Percentiles rank a stretch among this genome's conserved stretches.
These are phyloP conservation scores for Phenganax stokvisi DNA, from an alignment of 92 coral and sea anemone species.

Conservation along the genomic window DNA sequence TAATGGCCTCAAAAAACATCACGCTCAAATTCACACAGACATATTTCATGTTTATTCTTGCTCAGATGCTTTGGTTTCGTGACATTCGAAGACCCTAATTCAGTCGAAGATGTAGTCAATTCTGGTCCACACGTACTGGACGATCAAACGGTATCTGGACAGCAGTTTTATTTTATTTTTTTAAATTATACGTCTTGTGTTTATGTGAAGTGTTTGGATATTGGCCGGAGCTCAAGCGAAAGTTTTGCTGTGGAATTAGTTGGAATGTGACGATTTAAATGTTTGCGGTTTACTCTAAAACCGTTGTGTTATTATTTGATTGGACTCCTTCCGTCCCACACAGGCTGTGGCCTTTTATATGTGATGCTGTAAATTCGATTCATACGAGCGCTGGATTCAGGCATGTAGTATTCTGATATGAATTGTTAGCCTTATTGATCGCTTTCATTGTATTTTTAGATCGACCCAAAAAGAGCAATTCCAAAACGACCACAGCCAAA, in stretches of 20 bases:
- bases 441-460: constrained; percentile 59
- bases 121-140: constrained; percentile 82
- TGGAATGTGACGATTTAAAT: background rate
- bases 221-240: constrained; percentile 2
- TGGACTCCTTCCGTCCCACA: constrained; percentile 4
- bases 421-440: constrained; percentile 37
- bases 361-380: background rate
- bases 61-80: constrained; percentile 97
- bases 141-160: constrained; percentile 75
- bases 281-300: constrained; percentile 7
- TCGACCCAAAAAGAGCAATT: constrained; percentile 93
- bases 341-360: background rate
- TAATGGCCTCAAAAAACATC: constrained; percentile 14
- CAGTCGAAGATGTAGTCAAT: constrained; percentile 66
- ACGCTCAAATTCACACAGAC: constrained; percentile 20
- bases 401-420: constrained; percentile 26
- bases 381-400: background rate
- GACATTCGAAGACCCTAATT: constrained; percentile 74
- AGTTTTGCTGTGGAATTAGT: background rate
- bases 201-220: constrained; percentile 21
- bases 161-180: constrained; percentile 19
- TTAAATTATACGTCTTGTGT: constrained; percentile 25
- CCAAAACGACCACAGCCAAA: constrained; percentile 95
- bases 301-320: constrained; percentile 3
- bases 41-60: constrained; percentile 52